phyloP scores from a whole-genome alignment of 1,140 invertebrate species.

The Antheraea mylitta region DNA sequence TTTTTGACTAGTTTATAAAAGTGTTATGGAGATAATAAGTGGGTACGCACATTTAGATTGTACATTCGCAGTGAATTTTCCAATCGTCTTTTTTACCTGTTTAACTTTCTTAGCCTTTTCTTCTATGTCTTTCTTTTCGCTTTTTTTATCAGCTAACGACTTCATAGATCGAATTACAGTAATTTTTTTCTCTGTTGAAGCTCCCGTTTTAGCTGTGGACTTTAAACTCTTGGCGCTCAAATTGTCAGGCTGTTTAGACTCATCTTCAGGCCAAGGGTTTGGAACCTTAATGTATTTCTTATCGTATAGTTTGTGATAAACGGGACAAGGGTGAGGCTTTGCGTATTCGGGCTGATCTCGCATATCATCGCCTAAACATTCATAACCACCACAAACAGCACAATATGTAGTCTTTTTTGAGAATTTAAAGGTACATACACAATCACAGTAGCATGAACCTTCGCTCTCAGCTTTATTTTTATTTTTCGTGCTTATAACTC shows the following conservation, averaged over 20 bases:
- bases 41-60: constrained; percentile 41
- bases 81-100: constrained; percentile 47
- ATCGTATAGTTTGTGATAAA: constrained; percentile 68
- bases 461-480: constrained; percentile 29
- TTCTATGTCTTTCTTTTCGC: constrained; percentile 23
- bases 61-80: constrained; percentile 55
- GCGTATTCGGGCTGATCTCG: constrained; percentile 48
- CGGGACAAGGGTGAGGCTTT: constrained; percentile 67
- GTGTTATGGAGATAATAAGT: constrained; percentile 16
- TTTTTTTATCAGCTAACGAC: constrained; percentile 29
- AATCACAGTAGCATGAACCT: constrained; percentile 63
- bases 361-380: constrained; percentile 61
- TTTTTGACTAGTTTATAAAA: background rate
- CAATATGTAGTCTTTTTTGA: constrained; percentile 64
- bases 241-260: constrained; percentile 31
- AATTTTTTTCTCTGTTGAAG: constrained; percentile 12
- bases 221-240: constrained; percentile 46
- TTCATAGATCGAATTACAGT: constrained; percentile 32
- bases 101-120: constrained; percentile 40
- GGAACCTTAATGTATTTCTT: constrained; percentile 53
- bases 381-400: constrained; percentile 63
- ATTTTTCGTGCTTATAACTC: constrained; percentile 34
- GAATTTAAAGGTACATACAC: constrained; percentile 62
- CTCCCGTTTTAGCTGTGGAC: constrained; percentile 11
- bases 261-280: constrained; percentile 57